phyloP scores from a whole-genome alignment of 2,888 invertebrate species.

The Anorthoa munda region DNA sequence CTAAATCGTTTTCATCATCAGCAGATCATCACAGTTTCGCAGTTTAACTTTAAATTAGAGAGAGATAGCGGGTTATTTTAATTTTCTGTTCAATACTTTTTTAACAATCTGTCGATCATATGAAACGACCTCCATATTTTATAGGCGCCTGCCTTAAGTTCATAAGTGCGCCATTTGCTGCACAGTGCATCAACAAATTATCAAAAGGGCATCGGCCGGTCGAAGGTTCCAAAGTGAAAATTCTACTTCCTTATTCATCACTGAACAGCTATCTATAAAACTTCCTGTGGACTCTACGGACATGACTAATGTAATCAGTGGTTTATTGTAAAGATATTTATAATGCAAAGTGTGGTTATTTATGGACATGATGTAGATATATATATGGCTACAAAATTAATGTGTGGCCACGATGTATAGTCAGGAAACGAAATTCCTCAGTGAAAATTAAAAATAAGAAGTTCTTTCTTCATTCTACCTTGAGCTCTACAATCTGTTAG shows the following conservation, averaged over 20 bases:
- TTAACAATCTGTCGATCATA: background rate
- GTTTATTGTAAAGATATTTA: conserved; percentile 26
- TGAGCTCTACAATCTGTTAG: background rate
- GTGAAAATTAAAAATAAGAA: no score
- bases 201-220: conserved; percentile 56
- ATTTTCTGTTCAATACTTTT: background rate
- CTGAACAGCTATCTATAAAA: conserved; percentile 42
- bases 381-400: background rate
- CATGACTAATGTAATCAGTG: conserved; percentile 18
- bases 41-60: conserved; percentile 2
- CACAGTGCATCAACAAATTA: conserved; percentile 40
- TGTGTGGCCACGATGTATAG: background rate
- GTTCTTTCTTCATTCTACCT: no score
- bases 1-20: conserved; percentile 35
- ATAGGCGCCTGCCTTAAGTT: conserved; percentile 2
- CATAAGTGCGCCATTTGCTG: conserved; percentile 40
- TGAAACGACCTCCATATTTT: conserved; percentile 29
- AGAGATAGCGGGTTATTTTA: background rate
- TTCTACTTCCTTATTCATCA: conserved; percentile 55
- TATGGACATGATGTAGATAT: background rate
- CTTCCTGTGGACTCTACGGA: conserved; percentile 12
- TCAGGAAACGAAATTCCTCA: background rate
- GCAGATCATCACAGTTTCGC: conserved; percentile 3
- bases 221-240: conserved; percentile 55
- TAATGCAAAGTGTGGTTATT: conserved; percentile 6